Evolutionary conservation across 2,797 vertebrate species (phyloP), one percentile per base, ranked within the genome.

Genomic region (Diglossa cyanea): DNA sequence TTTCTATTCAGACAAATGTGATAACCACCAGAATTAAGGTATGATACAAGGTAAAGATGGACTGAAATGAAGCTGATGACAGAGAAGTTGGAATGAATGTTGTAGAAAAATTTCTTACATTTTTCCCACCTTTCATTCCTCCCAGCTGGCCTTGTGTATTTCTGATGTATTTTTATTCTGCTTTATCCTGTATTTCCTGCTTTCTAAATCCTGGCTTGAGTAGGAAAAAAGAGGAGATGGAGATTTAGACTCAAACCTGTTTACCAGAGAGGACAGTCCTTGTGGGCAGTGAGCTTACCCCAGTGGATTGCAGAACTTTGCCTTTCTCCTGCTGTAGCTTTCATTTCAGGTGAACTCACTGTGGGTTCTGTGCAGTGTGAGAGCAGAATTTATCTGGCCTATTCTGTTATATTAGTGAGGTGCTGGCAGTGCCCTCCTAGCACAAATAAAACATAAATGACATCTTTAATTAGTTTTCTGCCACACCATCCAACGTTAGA

Each of bases 381-480:
- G 10, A 79, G 62, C 51, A 73, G 63, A 40, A 82, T 75, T 60
- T 63, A 63, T n/a, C 31, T 61, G 61, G 26, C 50, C 26, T 60
- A 2, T 37, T 47, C 50, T 0, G 0, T 76, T 76, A 9, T 10
- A 11, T 72, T 26, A 72, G 11, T 53, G 21, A 48, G 42, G 37
- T 72, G 20, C 23, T 92, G 71, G n/a, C n/a, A 74, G 35, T 21
- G n/a, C 60, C 51, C 26, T 70, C 35, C 47, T 40, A 66, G 23
- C 30, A 86, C 63, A 88, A 85, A 79, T 60, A 79, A 70, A 85
- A 70, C 30, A 37, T 26, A 79, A 87, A 63, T 11, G 16, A 51
- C 8, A 6, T 20, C 15, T 84, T 84, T 90, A 94, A 92, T 67
- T 87, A 73, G n/a, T 79, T 94, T 86, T 90, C 37, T 91, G 55